Conservation (phyloP, 2,888 invertebrate species). For the Pyrochroa serraticornis region DNA sequence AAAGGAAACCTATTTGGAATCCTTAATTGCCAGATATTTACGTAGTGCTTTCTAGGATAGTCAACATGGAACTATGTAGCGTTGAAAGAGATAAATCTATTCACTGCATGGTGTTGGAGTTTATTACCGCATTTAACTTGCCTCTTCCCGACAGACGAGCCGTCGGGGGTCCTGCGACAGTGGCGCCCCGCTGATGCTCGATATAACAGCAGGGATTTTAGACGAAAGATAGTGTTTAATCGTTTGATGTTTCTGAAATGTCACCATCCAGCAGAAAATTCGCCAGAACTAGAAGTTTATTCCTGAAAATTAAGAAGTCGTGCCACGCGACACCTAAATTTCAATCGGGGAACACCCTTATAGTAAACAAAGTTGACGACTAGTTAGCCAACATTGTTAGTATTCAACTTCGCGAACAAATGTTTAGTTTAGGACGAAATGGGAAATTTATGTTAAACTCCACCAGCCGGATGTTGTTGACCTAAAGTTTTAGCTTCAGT, state of each 20-base stretch:
- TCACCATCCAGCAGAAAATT: too few relatives aligned
- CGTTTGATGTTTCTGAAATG: too few relatives aligned
- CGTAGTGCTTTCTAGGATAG: conserved; percentile 25
- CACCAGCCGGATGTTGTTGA: conserved; percentile 48
- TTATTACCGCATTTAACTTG: conserved; percentile 48
- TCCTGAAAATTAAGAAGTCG: too few relatives aligned
- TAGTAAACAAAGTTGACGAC: conserved; percentile 44
- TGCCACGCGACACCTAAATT: conserved; percentile 30
- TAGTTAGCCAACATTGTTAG: conserved; percentile 46
- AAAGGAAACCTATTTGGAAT: conserved; percentile 29
- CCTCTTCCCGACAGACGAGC: conserved; percentile 36
- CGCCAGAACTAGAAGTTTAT: too few relatives aligned
- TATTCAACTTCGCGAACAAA: conserved; percentile 48
- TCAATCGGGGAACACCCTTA: conserved; percentile 31
- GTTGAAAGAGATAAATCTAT: conserved; percentile 40
- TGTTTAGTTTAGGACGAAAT: conserved; percentile 51
- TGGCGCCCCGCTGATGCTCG: conserved; percentile 38
- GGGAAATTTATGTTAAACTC: conserved; percentile 52
- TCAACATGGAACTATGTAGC: conserved; percentile 21
- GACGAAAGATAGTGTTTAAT: conserved; percentile 13
- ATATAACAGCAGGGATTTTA: conserved; percentile 27
- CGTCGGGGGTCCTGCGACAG: conserved; percentile 41
- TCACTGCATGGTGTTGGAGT: conserved; percentile 41
- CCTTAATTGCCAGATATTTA: conserved; percentile 43
- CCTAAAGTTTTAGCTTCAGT: conserved; percentile 45